phyloP scores from a whole-genome alignment of 2,113 vertebrate species.

The Seriola quinqueradiata region DNA sequence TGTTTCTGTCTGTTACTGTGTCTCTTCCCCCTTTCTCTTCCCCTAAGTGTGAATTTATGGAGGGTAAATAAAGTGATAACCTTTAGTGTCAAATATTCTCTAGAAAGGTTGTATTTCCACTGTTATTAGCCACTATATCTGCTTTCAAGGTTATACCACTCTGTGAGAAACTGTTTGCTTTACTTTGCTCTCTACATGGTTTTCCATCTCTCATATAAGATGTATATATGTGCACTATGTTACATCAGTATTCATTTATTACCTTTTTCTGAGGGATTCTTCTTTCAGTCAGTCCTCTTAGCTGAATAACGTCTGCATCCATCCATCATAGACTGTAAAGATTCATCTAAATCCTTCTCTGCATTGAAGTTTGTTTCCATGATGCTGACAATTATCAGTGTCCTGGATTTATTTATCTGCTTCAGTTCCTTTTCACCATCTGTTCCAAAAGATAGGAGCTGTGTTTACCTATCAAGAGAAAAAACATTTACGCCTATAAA shows the following conservation, averaged over 20 bases:
- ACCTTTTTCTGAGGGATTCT: not conserved
- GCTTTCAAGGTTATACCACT: conserved; percentile 4
- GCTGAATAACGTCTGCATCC: not conserved
- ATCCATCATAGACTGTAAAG: no score
- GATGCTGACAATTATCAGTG: conserved; percentile 5
- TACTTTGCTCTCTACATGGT: not conserved
- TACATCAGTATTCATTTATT: conserved; percentile 18
- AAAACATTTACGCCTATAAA: not conserved
- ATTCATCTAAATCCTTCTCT: conserved; percentile 13
- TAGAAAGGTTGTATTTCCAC: conserved; percentile 1
- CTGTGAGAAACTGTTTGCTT: not conserved
- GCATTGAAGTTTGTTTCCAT: not conserved
- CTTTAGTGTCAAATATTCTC: not conserved
- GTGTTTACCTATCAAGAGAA: not conserved
- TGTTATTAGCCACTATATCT: not conserved
- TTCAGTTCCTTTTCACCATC: not conserved
- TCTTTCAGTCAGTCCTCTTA: conserved; percentile 2
- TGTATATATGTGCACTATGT: not conserved
- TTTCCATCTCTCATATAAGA: not conserved
- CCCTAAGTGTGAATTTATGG: conserved; percentile 9
- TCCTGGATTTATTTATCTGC: not conserved
- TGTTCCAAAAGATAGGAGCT: not conserved
- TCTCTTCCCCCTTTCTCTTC: not conserved
- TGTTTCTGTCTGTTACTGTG: not conserved
- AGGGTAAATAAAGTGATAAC: conserved; percentile 1